Base-by-base conservation (phyloP, 2,888 invertebrate genomes). In the Archips xylosteana region DNA sequence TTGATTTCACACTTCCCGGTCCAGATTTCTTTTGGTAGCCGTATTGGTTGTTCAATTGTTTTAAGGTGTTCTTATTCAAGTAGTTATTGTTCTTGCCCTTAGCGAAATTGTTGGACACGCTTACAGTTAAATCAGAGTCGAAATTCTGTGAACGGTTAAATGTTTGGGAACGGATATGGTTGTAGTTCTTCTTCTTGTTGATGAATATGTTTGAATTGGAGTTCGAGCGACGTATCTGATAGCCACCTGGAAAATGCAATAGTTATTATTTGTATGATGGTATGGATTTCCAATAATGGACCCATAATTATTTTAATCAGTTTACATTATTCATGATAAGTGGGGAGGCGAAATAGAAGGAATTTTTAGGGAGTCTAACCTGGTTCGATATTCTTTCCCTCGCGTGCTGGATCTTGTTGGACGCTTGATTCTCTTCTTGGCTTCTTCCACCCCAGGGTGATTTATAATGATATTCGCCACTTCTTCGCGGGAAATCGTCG, bases 11-110 rank as follows among this genome's bases (percentile, higher is more conserved):
- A 23, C 69, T 70, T 3, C 74, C 74, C 0, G 74, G 74, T 3
- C 74, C 74, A 0, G 69, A 69, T 36, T 54, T 51, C 8, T 65
- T 65, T 23, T 70, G 64, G 10, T 65, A 60, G 5, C 69, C 65
- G 4, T 65, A 74, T 54, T 74, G 74, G 12, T 65, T 64, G 23
- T 74, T 70, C 5, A 74, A 34, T 3, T 74, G 74, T 34, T 65
- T 51, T 2, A 74, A 49, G 9, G 45, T 65, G 13, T 74, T 60
- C 47, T 54, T 70, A 49, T 74, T 74, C 0, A 74, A 34, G 9
- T 70, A 74, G 23, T 70, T 74, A 12, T 54, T 65, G 23, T 68
- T 63, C 39, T 63, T 72, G n/a, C 36, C 63, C 39, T 73, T 57
- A 9, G 51, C 4, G 36, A 74, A 54, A n/a, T 61, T 54, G 47